phyloP scores from a whole-genome alignment of 1,140 invertebrate species.

The Mylabris phalerata region DNA sequence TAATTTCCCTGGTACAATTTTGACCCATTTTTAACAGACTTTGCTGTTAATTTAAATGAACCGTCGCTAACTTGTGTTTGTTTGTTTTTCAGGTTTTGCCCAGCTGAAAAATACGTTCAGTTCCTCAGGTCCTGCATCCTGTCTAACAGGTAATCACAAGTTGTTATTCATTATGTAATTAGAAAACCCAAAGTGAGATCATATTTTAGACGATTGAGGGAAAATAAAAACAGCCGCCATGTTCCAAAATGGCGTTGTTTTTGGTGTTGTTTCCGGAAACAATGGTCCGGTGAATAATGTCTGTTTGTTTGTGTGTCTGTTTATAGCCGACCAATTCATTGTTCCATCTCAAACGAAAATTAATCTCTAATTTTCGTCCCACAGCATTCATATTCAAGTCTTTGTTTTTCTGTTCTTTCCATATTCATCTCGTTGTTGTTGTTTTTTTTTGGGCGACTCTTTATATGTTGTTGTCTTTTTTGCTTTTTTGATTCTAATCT shows the following conservation, averaged over 20 bases:
- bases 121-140: conserved; percentile 44
- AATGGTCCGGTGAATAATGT: conserved; percentile 17
- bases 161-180: not conserved
- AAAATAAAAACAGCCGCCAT: conserved; percentile 8
- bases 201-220: not conserved
- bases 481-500: too few species aligned
- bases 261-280: conserved; percentile 16
- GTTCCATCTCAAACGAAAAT: not conserved
- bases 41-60: not conserved
- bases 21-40: not conserved
- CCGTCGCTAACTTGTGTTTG: not conserved
- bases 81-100: conserved; percentile 45
- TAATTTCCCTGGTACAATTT: not conserved
- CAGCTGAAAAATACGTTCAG: conserved; percentile 49
- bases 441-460: too few species aligned
- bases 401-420: too few species aligned
- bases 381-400: too few species aligned
- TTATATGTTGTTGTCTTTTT: too few species aligned
- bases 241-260: conserved; percentile 15
- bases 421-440: too few species aligned
- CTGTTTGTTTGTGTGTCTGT: conserved; percentile 10
- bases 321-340: conserved; percentile 1
- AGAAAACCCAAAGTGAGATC: conserved; percentile 6
- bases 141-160: conserved; percentile 45
- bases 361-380: too few species aligned